Conservation (phyloP, 1,140 invertebrate species). For the Melipona quadrifasciata region DNA sequence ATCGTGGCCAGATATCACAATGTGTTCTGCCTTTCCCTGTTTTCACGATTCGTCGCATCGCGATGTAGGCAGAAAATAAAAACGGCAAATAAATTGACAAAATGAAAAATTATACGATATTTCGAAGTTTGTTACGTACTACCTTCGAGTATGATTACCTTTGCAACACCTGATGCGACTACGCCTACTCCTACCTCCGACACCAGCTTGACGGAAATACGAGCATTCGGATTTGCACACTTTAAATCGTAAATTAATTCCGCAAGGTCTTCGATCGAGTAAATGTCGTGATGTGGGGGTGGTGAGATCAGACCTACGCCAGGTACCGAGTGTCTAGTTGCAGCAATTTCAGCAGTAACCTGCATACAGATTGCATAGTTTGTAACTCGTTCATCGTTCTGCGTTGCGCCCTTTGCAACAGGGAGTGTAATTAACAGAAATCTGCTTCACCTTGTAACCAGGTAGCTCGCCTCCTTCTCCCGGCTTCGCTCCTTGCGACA, state of each 20-base stretch:
- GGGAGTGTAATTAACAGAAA: neutral
- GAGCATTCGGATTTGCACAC: constrained; percentile 96
- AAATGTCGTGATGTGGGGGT: constrained; percentile 99
- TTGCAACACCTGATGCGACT: constrained; percentile 98
- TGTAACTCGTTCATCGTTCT: neutral
- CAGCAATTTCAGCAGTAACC: constrained; percentile 97
- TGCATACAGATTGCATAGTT: constrained; percentile 51
- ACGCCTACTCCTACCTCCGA: constrained; percentile 99
- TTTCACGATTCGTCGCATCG: no score
- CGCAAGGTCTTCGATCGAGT: constrained; percentile 99
- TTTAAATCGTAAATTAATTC: constrained; percentile 99
- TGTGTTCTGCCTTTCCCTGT: constrained; percentile 97
- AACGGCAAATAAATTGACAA: neutral
- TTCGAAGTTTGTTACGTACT: neutral
- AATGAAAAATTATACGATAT: neutral
- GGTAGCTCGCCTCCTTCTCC: constrained; percentile 97
- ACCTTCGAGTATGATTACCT: constrained; percentile 82
- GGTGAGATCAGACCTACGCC: constrained; percentile 99
- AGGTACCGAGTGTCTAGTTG: constrained; percentile 96
- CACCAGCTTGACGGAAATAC: constrained; percentile 98
- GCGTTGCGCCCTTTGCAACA: no score
- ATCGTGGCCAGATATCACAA: constrained; percentile 99
- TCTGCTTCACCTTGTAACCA: constrained; percentile 86
- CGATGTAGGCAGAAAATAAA: neutral
- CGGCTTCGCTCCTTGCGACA: constrained; percentile 99